Evolutionary conservation across 2,797 vertebrate species (phyloP), one percentile per base, ranked within the genome.

Genomic region (Silurus lanzhouensis): DNA sequence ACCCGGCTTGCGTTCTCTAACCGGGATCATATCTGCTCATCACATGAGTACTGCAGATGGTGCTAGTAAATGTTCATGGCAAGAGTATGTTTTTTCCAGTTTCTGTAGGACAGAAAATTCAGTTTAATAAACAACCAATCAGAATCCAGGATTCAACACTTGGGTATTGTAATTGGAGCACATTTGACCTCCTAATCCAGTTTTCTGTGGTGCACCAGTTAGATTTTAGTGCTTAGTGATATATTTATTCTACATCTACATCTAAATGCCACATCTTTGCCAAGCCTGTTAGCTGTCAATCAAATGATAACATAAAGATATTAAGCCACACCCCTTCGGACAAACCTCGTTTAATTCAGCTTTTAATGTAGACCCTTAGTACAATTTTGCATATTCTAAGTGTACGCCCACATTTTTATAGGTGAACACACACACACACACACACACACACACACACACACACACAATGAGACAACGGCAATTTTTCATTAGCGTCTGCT

Each of bases 371-470:
- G 25, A 58, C 25, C n/a, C 70, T 13, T 1, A 48, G 20, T 20
- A 14, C 22, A 1, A n/a, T 76, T 27, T 5, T 14, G 46, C 31
- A 20, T 17, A 70, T 72, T n/a, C 8, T 4, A 20, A 72, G 70
- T 46, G 68, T 44, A 71, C 63, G n/a, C 63, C 14, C 15, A 55
- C 25, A 12, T 19, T 57, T 57, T 38, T 61, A 38, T 19, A 25
- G n/a, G 17, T 17, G 6, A 17, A 68, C 44, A 52, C 22, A 74
- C 70, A 14, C 22, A 15, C 70, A n/a, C 44, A n/a, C 44, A 20
- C 68, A 71, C 64, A 66, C 64, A 67, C 60, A 63, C 60, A 75
- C 22, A 75, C 48, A 55, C 13, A 75, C 46, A n/a, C 22, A 75
- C 22, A 74, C n/a, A 27, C 7, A 55, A n/a, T n/a, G 2, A 20